phyloP scores from a whole-genome alignment of 2,113 vertebrate genomes.

The Emydocephalus ijimae region DNA sequence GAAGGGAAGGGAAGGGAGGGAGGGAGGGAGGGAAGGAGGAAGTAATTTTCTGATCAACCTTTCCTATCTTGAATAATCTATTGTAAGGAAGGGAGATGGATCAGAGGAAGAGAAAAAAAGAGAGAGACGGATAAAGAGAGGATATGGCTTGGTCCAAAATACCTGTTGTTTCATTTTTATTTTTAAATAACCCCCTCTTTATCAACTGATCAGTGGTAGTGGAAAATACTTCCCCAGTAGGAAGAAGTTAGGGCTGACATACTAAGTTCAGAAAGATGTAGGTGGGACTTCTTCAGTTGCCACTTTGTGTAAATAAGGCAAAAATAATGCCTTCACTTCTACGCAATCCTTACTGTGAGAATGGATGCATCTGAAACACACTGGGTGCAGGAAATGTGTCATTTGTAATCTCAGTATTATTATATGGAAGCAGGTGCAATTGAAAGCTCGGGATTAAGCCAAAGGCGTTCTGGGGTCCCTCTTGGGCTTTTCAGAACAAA shows the following conservation, averaged over 20 bases:
- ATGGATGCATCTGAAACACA: not conserved
- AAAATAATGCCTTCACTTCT: not conserved
- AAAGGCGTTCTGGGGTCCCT: not conserved
- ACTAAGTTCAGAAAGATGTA: not conserved
- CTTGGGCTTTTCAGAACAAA: conserved; percentile 3
- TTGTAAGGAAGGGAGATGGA: not conserved
- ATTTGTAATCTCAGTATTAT: not conserved
- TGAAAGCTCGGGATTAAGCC: not conserved
- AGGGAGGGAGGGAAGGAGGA: not conserved
- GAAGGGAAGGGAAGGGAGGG: too few relatives aligned
- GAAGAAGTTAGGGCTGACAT: not conserved
- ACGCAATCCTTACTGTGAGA: not conserved
- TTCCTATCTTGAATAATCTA: not conserved
- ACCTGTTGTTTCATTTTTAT: not conserved
- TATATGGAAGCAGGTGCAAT: not conserved
- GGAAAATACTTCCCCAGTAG: not conserved
- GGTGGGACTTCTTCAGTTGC: not conserved
- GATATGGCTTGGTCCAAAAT: not conserved
- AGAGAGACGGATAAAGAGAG: not conserved
- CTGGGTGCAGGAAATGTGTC: not conserved
- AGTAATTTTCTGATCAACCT: not conserved
- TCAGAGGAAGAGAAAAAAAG: not conserved
- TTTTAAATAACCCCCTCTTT: not conserved
- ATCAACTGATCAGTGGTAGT: not conserved
- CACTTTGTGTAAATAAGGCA: not conserved